phyloP scores from a whole-genome alignment of 1,140 invertebrate species.

The Campoletis sonorensis region DNA sequence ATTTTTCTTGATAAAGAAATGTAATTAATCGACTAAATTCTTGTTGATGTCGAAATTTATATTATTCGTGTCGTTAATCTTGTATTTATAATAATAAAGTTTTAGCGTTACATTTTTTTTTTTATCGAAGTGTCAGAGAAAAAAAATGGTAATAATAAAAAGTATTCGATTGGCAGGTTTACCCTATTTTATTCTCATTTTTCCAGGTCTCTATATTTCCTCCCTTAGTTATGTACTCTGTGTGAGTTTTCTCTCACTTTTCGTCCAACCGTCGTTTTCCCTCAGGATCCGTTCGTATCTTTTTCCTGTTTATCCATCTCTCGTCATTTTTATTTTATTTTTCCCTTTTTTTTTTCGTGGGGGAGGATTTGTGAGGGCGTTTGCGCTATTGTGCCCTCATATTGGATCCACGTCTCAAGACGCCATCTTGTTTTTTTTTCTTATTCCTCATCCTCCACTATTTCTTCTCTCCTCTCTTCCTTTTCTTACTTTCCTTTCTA shows the following conservation, averaged over 20 bases:
- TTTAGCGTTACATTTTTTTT: too few relatives aligned
- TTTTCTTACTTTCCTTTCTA: background rate
- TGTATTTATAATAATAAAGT: too few relatives aligned
- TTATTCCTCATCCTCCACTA: background rate
- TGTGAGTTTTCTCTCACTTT: slow-evolving; percentile 1
- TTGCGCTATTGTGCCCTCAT: slow-evolving; percentile 12
- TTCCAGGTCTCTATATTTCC: too few relatives aligned
- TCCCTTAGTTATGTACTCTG: too few relatives aligned
- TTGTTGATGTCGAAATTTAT: too few relatives aligned
- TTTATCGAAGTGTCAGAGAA: too few relatives aligned
- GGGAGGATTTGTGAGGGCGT: background rate
- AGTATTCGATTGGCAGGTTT: too few relatives aligned
- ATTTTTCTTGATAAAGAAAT: too few relatives aligned
- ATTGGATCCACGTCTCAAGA: slow-evolving; percentile 16
- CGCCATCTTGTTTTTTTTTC: background rate
- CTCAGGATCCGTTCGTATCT: background rate
- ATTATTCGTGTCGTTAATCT: too few relatives aligned
- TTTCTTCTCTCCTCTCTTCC: background rate
- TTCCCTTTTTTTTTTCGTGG: background rate
- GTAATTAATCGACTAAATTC: too few relatives aligned
- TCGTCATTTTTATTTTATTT: slow-evolving; percentile 13
- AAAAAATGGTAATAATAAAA: too few relatives aligned
- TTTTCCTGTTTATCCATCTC: slow-evolving; percentile 5
- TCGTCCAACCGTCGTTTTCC: background rate
- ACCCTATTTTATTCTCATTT: too few relatives aligned